phyloP scores from a whole-genome alignment of 2,113 vertebrate genomes.

The Rafetus swinhoei region DNA sequence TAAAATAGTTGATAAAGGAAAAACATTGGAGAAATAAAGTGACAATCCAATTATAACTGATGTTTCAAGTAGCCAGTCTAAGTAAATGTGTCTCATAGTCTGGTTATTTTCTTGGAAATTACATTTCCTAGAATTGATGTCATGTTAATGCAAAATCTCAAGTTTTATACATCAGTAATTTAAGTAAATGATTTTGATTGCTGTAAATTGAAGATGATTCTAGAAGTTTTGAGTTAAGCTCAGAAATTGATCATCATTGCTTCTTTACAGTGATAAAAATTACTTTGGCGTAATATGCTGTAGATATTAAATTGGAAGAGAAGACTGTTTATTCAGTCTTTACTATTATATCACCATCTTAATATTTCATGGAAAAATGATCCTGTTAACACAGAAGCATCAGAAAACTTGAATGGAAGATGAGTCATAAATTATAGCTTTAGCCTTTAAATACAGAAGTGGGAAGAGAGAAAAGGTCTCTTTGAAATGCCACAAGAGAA shows the following conservation, averaged over 20 bases:
- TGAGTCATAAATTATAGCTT: background rate
- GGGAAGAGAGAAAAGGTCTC: background rate
- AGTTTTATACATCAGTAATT: background rate
- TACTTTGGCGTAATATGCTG: constrained; percentile 52
- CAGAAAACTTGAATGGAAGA: background rate
- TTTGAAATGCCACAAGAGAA: constrained; percentile 2
- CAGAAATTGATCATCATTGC: background rate
- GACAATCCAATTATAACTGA: background rate
- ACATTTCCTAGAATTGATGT: background rate
- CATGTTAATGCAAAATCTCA: background rate
- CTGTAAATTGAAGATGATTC: background rate
- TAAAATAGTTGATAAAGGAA: constrained; percentile 29
- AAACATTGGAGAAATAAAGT: background rate
- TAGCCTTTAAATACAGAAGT: constrained; percentile 16
- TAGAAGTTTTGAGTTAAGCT: background rate
- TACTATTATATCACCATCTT: constrained; percentile 35
- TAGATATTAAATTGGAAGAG: constrained; percentile 41
- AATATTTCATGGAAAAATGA: constrained; percentile 29
- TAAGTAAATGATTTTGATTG: background rate
- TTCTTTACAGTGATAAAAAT: constrained; percentile 58
- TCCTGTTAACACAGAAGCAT: constrained; percentile 11
- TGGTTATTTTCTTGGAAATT: background rate
- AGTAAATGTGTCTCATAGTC: background rate
- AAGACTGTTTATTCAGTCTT: constrained; percentile 20
- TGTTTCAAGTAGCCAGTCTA: background rate